phyloP scores from a whole-genome alignment of 2,797 vertebrate species.

The Scomberomorus guttatus region DNA sequence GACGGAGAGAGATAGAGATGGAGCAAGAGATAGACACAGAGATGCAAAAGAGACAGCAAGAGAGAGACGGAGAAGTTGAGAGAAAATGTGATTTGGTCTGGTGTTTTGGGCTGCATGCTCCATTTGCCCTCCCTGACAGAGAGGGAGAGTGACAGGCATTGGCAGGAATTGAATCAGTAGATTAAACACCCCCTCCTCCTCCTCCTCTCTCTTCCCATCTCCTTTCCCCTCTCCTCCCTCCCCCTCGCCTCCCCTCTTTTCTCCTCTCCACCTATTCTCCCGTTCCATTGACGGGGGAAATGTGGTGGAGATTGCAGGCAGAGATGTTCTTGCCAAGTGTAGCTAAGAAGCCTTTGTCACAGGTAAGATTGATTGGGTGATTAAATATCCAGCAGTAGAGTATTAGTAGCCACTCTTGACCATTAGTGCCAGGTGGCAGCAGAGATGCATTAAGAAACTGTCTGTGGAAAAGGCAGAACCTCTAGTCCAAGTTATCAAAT shows the following conservation, averaged over 20 bases:
- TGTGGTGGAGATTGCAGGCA: constrained; percentile 83
- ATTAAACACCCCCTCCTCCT: constrained; percentile 84
- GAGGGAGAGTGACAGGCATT: constrained; percentile 82
- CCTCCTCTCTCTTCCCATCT: constrained; percentile 53
- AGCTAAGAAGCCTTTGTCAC: constrained; percentile 84
- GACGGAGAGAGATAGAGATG: constrained; percentile 37
- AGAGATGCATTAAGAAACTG: constrained; percentile 65
- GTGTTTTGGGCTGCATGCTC: constrained; percentile 83
- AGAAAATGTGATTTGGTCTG: constrained; percentile 85
- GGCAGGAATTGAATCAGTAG: constrained; percentile 88
- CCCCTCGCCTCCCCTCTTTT: constrained; percentile 38
- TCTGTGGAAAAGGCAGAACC: constrained; percentile 55
- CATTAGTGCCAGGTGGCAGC: constrained; percentile 77
- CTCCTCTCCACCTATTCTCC: constrained; percentile 63
- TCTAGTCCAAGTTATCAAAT: constrained; percentile 61
- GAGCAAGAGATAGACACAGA: constrained; percentile 59
- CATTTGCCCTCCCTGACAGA: constrained; percentile 86
- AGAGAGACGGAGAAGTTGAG: constrained; percentile 70
- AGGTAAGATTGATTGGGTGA: constrained; percentile 88
- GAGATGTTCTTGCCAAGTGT: constrained; percentile 84
- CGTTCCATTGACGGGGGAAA: constrained; percentile 74
- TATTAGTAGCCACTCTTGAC: constrained; percentile 84
- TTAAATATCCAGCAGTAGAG: constrained; percentile 86
- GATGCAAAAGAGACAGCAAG: constrained; percentile 64
- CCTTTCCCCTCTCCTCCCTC: constrained; percentile 17